Percentiles rank a stretch among this genome's conserved stretches.
phyloP scores from a whole-genome alignment of 2,113 vertebrate species.

The Xenopus laevis region DNA sequence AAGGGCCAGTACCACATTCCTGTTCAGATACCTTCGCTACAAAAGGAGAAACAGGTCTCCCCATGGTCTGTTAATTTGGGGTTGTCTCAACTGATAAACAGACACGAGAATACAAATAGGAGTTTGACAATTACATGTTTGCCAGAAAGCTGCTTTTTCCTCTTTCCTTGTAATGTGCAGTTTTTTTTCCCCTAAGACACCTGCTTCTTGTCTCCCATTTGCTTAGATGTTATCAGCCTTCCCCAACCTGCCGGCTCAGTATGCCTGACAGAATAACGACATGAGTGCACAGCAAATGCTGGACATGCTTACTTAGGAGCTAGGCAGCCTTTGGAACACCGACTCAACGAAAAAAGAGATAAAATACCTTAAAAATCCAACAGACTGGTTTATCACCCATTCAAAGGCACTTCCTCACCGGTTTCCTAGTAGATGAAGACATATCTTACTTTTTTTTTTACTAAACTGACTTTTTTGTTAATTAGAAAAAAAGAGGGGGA shows the following conservation, averaged over 20 bases:
- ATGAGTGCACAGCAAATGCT: neutral
- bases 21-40: constrained; percentile 60
- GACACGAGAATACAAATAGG: constrained; percentile 3
- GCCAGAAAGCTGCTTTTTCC: too few species aligned
- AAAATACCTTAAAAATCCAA: neutral
- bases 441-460: constrained; percentile 45
- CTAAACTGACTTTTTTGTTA: constrained; percentile 45
- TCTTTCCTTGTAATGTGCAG: neutral
- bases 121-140: too few species aligned
- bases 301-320: neutral
- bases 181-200: constrained; percentile 30
- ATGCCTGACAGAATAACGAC: neutral
- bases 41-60: constrained; percentile 3
- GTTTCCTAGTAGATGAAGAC: constrained; percentile 43
- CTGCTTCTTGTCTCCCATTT: constrained; percentile 42
- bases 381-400: neutral
- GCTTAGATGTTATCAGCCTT: neutral
- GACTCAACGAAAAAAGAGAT: neutral
- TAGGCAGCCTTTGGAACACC: neutral
- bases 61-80: neutral
- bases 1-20: constrained; percentile 68
- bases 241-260: neutral
- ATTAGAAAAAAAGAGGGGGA: constrained; percentile 53
- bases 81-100: constrained; percentile 13
- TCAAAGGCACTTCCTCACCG: constrained; percentile 18